A percentile compares a stretch with the other conserved stretches of the same genome.
phyloP scores from a whole-genome alignment of 2,797 vertebrate species.

The Rhinogobio ventralis region DNA sequence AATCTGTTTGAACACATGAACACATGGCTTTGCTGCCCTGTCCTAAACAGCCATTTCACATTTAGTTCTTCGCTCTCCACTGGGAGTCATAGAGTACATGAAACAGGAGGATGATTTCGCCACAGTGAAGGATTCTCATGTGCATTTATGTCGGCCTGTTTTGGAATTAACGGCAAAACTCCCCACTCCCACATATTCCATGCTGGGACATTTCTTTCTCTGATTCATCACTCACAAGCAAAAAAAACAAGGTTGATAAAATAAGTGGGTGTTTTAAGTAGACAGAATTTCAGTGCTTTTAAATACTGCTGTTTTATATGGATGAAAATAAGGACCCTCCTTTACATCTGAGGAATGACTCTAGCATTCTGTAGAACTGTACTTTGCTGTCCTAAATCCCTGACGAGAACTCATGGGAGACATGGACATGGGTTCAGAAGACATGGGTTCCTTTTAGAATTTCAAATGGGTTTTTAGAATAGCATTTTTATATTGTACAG shows the following conservation, averaged over 20 bases:
- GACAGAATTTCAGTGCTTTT: slow-evolving; percentile 74
- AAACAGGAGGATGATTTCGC: slow-evolving; percentile 43
- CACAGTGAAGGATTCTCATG: slow-evolving; percentile 40
- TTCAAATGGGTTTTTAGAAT: not conserved
- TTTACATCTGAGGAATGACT: slow-evolving; percentile 76
- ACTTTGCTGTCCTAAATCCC: not conserved
- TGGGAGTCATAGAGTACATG: slow-evolving; percentile 24
- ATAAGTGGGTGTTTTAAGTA: slow-evolving; percentile 73
- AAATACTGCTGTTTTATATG: slow-evolving; percentile 74
- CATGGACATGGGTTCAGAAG: too few species aligned
- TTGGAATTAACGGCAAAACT: slow-evolving; percentile 69
- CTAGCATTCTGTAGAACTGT: slow-evolving; percentile 62
- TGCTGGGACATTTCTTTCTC: slow-evolving; percentile 79
- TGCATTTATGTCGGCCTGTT: slow-evolving; percentile 9
- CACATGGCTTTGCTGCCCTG: not conserved
- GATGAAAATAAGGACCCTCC: slow-evolving; percentile 74
- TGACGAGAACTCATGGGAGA: not conserved
- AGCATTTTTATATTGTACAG: not conserved
- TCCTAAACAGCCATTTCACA: slow-evolving; percentile 49
- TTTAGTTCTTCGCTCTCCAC: not conserved
- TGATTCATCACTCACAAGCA: slow-evolving; percentile 80
- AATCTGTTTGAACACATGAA: not conserved
- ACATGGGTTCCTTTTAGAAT: not conserved
- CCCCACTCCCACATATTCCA: slow-evolving; percentile 90
- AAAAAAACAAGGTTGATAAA: slow-evolving; percentile 73